Evolutionary conservation across 1,140 invertebrate genomes (phyloP).

Genomic region (Lepidurus couesii): DNA sequence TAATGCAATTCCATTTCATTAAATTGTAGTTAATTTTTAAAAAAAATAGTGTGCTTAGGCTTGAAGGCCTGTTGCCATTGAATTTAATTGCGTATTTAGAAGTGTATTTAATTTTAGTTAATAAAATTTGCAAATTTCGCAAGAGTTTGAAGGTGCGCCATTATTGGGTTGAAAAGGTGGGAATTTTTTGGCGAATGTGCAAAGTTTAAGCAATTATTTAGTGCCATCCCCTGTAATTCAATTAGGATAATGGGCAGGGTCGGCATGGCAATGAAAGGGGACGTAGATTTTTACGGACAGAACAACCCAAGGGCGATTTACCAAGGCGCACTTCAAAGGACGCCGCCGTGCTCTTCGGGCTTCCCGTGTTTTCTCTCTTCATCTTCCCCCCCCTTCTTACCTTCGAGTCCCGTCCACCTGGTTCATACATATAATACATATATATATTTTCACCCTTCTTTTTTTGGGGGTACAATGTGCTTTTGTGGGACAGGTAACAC

Average conservation of each 20-base stretch:
- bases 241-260: conserved; percentile 19
- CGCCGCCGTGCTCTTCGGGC: background rate
- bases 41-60: too few species aligned
- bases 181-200: background rate
- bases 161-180: too few species aligned
- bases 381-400: background rate
- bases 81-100: too few species aligned
- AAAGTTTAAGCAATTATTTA: background rate
- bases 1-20: too few species aligned
- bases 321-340: conserved; percentile 5
- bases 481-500: conserved; percentile 18
- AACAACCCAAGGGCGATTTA: conserved; percentile 19
- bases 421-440: background rate
- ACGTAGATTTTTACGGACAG: conserved; percentile 15
- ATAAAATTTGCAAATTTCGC: too few species aligned
- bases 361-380: conserved; percentile 8
- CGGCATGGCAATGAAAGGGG: conserved; percentile 20
- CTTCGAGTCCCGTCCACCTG: background rate
- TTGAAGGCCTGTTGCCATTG: too few species aligned
- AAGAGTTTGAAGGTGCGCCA: too few species aligned
- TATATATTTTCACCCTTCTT: background rate
- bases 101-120: too few species aligned
- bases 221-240: conserved; percentile 8
- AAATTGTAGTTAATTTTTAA: too few species aligned
- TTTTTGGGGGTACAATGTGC: background rate